A percentile compares a stretch with the other conserved stretches of the same genome.
These are phyloP conservation scores for Dicaeum eximium DNA, from an alignment of 2,113 vertebrate species.

Conservation along the genomic window DNA sequence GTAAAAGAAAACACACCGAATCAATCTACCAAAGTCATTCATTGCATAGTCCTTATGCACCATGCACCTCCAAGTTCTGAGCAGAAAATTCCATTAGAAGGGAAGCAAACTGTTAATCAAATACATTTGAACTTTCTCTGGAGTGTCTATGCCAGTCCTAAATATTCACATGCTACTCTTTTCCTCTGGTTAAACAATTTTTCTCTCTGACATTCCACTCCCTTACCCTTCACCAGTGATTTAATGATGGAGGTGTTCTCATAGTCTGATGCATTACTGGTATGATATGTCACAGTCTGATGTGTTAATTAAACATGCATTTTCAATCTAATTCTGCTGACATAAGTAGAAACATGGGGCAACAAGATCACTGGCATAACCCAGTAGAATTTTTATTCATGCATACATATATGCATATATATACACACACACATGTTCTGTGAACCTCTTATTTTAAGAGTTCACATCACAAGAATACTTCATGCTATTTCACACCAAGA, in stretches of 20 bases:
- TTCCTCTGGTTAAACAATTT: neutral
- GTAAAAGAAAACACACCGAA: neutral
- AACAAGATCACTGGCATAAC: neutral
- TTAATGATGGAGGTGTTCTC: neutral
- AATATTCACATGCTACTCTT: neutral
- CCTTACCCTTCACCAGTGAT: neutral
- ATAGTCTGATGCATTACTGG: neutral
- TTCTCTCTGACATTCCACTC: neutral
- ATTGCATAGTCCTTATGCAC: neutral
- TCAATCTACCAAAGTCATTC: neutral
- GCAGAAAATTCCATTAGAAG: neutral
- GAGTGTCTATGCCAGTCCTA: neutral
- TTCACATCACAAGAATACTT: accelerated
- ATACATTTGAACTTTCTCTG: neutral
- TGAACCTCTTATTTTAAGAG: neutral
- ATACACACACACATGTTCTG: accelerated
- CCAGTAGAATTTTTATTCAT: neutral
- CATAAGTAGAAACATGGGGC: neutral
- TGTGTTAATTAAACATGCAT: neutral
- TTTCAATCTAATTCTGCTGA: neutral
- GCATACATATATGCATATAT: no score
- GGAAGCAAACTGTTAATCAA: neutral
- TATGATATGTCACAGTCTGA: neutral
- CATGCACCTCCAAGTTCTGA: neutral
- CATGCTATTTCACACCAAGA: neutral